These are phyloP conservation scores for Trogon melanurus DNA, from an alignment of 2,113 vertebrate genomes.

Conservation along the genomic window DNA sequence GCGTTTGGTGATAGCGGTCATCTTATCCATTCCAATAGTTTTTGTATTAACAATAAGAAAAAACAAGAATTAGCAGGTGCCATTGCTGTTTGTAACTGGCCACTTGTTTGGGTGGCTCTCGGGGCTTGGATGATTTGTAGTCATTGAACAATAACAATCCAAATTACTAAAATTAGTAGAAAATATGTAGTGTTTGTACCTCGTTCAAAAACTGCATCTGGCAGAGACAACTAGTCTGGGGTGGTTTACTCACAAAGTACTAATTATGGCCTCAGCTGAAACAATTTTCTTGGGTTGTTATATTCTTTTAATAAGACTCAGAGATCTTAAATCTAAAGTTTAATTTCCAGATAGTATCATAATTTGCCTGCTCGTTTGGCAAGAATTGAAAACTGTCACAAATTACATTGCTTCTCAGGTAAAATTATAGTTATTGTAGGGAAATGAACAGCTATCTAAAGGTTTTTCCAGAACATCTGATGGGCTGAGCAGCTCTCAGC, in stretches of 20 bases:
- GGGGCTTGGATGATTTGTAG: not conserved
- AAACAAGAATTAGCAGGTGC: not conserved
- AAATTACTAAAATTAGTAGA: conserved; percentile 38
- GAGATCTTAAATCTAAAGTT: not conserved
- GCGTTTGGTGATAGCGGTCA: not conserved
- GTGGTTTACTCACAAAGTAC: not conserved
- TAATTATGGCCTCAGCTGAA: not conserved
- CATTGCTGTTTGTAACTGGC: not conserved
- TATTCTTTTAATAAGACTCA: not conserved
- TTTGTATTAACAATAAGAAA: conserved; percentile 1
- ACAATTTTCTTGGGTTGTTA: not conserved
- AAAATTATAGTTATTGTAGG: not conserved
- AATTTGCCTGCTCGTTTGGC: not conserved
- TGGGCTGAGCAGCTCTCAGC: not conserved
- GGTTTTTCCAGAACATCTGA: not conserved
- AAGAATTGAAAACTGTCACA: not conserved
- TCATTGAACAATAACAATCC: not conserved
- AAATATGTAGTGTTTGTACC: not conserved
- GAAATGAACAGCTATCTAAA: not conserved
- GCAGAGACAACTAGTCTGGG: not conserved
- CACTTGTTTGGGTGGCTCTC: not conserved
- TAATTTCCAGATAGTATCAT: not conserved
- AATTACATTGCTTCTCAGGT: not conserved
- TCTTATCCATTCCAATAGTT: not conserved
- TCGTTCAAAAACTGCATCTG: conserved; percentile 18